Percentiles rank a stretch among this genome's conserved stretches.
Evolutionary conservation across 2,888 invertebrate genomes (phyloP).

Genomic region (Oconnorella tubifera): DNA sequence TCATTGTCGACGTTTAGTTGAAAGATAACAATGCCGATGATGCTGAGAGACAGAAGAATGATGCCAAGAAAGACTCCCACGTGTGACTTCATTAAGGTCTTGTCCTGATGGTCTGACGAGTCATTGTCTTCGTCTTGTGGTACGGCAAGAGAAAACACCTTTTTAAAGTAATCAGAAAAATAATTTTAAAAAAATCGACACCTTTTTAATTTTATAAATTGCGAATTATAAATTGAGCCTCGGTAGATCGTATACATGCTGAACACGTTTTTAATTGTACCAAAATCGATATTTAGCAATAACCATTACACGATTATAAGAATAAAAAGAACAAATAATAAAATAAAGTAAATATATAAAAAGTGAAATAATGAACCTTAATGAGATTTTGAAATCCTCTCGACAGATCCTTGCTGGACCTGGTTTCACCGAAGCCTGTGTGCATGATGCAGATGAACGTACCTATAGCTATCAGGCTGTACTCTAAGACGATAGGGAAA

Average conservation of each 20-base stretch:
- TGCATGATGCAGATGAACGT: slow-evolving; percentile 65
- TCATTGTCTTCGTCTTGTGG: slow-evolving; percentile 24
- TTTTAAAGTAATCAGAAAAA: too few species aligned
- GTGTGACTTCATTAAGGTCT: slow-evolving; percentile 52
- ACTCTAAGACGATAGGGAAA: slow-evolving; percentile 92
- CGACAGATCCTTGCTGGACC: not conserved
- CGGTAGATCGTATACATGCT: too few species aligned
- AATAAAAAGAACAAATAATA: too few species aligned
- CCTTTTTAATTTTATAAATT: too few species aligned
- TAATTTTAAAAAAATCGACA: too few species aligned
- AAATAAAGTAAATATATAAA: slow-evolving; percentile 24
- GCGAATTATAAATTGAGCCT: too few species aligned
- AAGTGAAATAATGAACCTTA: slow-evolving; percentile 4
- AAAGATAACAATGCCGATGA: slow-evolving; percentile 50
- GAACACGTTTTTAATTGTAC: too few species aligned
- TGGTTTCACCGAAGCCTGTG: slow-evolving; percentile 7
- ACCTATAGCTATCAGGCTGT: slow-evolving; percentile 91
- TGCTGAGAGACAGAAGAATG: slow-evolving; percentile 51
- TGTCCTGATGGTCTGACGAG: slow-evolving; percentile 1
- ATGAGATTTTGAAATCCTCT: slow-evolving; percentile 81
- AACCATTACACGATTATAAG: too few species aligned
- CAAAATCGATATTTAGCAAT: too few species aligned
- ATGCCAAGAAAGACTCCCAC: slow-evolving; percentile 56
- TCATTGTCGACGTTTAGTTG: slow-evolving; percentile 42
- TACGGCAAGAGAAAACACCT: too few species aligned